Conservation (phyloP, 2,888 invertebrate species). For the Aphrophora alni region DNA sequence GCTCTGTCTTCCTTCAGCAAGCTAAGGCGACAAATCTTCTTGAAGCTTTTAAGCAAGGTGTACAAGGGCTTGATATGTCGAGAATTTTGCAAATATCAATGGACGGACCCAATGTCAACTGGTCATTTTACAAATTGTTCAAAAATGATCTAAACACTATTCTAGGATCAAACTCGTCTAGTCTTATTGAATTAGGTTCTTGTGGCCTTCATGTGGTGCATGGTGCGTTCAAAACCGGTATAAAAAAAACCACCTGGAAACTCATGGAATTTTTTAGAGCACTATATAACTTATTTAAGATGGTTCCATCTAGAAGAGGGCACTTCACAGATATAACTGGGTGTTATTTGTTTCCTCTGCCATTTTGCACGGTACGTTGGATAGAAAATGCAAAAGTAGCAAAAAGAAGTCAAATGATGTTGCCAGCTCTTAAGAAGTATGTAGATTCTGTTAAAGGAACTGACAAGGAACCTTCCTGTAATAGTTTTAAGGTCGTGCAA, state of each 20-base stretch:
- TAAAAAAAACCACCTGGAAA: slow-evolving; percentile 47
- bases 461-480: background rate
- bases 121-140: too few species aligned
- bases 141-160: too few species aligned
- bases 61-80: too few species aligned
- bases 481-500: background rate
- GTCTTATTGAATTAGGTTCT: too few species aligned
- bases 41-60: too few species aligned
- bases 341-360: background rate
- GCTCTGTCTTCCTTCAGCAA: too few species aligned
- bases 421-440: background rate
- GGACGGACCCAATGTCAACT: too few species aligned
- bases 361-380: slow-evolving; percentile 23
- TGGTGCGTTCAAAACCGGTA: slow-evolving; percentile 53
- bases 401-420: background rate
- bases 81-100: too few species aligned
- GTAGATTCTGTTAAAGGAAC: background rate
- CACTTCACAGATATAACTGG: background rate
- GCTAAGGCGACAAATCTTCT: too few species aligned
- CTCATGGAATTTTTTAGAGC: slow-evolving; percentile 47
- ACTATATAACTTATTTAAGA: slow-evolving; percentile 45
- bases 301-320: slow-evolving; percentile 16
- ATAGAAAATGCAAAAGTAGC: slow-evolving; percentile 20
- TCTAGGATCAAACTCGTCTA: too few species aligned
- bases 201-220: too few species aligned